Evolutionary conservation across 2,797 vertebrate genomes (phyloP), one percentile per base, ranked within the genome.

Genomic region (Sebastes minor): DNA sequence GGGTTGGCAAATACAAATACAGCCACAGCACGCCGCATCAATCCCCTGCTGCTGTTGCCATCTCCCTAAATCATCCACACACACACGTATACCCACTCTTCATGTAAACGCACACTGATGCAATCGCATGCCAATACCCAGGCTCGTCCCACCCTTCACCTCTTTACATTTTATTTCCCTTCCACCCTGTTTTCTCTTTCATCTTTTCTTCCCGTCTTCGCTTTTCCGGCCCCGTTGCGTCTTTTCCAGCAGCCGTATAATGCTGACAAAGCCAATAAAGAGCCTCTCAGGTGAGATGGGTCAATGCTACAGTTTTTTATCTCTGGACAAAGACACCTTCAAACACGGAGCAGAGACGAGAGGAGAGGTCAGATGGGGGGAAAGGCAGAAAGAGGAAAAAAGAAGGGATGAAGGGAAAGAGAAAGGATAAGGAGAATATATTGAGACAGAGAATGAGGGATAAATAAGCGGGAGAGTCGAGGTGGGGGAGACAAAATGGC

Each of bases 71-170:
- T 83, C 84, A 86, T 46, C 60, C 74, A 46, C 79, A 49, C 72
- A 65, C 38, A n/a, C 12, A 55, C 5, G 13, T 42, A 28, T 8
- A 64, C 64, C 61, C 74, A 42, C 59, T 65, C 57, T 57, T n/a
- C 56, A 49, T 49, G 53, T 72, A 76, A 65, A 78, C 25, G 10
- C 62, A 56, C 67, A 63, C 80, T 93, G 93, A 94, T 89, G 93
- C 91, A 95, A 94, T 74, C 32, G 5, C 64, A 68, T 73, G 81
- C 84, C 87, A 94, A 94, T 76, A 88, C 89, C 83, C 80, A 49
- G 76, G 75, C 73, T 5, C 12, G 78, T 74, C 80, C 73, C 77
- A 72, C 61, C 63, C 81, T 69, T 81, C 74, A 55, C 35, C 56
- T 71, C 70, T 80, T 70, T 64, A 74, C 80, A 67, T 75, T 62